Evolutionary conservation across 2,888 invertebrate genomes (phyloP).

Genomic region (Eupithecia subfuscata): DNA sequence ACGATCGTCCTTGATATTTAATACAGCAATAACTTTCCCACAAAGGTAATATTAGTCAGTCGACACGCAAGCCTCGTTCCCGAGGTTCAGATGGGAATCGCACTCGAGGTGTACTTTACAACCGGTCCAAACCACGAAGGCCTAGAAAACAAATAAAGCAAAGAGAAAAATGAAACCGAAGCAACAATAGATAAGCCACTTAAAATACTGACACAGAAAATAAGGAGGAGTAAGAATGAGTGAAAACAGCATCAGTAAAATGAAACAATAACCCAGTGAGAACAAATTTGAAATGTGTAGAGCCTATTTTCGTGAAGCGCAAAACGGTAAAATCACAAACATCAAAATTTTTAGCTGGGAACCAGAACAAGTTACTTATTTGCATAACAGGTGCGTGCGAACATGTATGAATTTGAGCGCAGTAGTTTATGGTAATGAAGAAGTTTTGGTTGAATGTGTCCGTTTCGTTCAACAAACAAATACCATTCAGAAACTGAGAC

Average conservation of each 20-base stretch:
- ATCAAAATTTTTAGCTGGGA: slow-evolving; percentile 16
- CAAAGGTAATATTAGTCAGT: slow-evolving; percentile 30
- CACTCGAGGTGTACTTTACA: slow-evolving; percentile 38
- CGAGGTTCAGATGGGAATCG: slow-evolving; percentile 31
- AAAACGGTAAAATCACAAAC: slow-evolving; percentile 30
- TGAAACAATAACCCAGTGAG: slow-evolving; percentile 5
- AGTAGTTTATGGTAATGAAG: slow-evolving; percentile 11
- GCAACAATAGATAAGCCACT: slow-evolving; percentile 4
- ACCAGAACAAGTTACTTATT: slow-evolving; percentile 18
- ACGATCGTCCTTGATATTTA: slow-evolving; percentile 21
- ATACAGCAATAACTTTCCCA: slow-evolving; percentile 26
- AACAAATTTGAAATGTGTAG: background rate
- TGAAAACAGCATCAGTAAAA: slow-evolving; percentile 1
- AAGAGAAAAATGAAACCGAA: background rate
- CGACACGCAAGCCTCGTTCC: slow-evolving; percentile 29
- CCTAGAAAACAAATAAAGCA: slow-evolving; percentile 10
- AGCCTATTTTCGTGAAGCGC: slow-evolving; percentile 4
- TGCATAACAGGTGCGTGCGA: slow-evolving; percentile 38
- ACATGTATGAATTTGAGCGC: slow-evolving; percentile 1
- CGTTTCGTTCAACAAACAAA: background rate
- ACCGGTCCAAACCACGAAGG: slow-evolving; percentile 40
- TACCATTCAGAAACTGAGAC: background rate
- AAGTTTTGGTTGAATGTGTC: slow-evolving; percentile 3
- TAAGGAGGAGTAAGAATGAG: slow-evolving; percentile 1
- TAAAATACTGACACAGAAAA: slow-evolving; percentile 12